A percentile compares a stretch with the other conserved stretches of the same genome.
These are phyloP conservation scores for Octonoba sinensis DNA, from an alignment of 2,888 invertebrate genomes.

Conservation along the genomic window DNA sequence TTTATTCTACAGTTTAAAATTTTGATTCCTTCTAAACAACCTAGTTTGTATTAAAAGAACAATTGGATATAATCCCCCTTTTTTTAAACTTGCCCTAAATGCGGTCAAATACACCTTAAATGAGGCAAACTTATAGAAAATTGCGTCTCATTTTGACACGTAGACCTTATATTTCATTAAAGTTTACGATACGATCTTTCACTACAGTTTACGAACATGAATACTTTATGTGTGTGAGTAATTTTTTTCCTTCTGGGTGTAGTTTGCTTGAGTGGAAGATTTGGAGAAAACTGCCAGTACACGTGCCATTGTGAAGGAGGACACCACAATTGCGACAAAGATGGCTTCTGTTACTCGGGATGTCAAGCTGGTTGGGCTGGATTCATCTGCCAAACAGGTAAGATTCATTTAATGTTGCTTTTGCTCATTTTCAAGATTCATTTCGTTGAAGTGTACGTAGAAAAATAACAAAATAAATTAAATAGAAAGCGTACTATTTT, in stretches of 20 bases:
- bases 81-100: neutral
- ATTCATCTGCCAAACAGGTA: slow-evolving; percentile 59
- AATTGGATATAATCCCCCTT: neutral
- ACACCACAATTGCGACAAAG: slow-evolving; percentile 51
- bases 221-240: neutral
- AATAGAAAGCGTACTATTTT: too few species aligned
- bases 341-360: slow-evolving; percentile 54
- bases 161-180: too few species aligned
- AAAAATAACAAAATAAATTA: too few species aligned
- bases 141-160: too few species aligned
- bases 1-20: too few species aligned
- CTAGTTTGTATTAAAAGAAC: too few species aligned
- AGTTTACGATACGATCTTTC: too few species aligned
- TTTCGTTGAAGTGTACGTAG: neutral
- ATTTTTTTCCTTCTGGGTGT: neutral
- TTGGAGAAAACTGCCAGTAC: slow-evolving; percentile 53
- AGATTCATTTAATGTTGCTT: neutral
- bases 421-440: neutral
- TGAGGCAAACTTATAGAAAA: too few species aligned
- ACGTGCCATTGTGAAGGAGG: slow-evolving; percentile 58
- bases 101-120: neutral
- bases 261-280: slow-evolving; percentile 31
- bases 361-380: slow-evolving; percentile 63
- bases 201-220: neutral
- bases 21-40: too few species aligned